phyloP scores from a whole-genome alignment of 1,140 invertebrate species.

The Drosophila burlai region DNA sequence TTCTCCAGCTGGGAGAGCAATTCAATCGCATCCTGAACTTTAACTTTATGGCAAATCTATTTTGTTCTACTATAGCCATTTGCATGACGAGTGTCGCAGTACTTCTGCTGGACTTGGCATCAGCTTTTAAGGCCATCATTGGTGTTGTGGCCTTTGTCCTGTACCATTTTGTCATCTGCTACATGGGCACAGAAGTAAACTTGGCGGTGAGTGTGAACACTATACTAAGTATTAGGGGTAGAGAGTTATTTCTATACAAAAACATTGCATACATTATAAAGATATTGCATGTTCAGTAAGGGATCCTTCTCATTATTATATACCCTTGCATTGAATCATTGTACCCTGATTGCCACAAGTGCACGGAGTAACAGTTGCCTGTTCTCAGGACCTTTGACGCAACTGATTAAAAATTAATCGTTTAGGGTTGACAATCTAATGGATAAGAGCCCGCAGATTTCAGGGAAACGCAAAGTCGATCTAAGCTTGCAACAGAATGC shows the following conservation, averaged over 20 bases:
- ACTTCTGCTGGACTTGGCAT: slow-evolving; percentile 53
- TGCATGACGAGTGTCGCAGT: slow-evolving; percentile 70
- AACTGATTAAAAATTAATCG: background rate
- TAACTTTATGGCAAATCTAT: slow-evolving; percentile 51
- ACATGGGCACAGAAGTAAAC: slow-evolving; percentile 51
- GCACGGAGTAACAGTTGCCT: slow-evolving; percentile 1
- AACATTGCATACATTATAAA: background rate
- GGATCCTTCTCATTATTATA: background rate
- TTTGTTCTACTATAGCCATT: slow-evolving; percentile 67
- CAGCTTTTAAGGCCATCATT: slow-evolving; percentile 52
- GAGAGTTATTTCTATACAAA: background rate
- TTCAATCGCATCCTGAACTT: slow-evolving; percentile 64
- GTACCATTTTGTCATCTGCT: slow-evolving; percentile 53
- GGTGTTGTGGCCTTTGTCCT: slow-evolving; percentile 55
- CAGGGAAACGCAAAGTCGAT: background rate
- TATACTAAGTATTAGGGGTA: background rate
- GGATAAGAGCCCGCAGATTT: background rate
- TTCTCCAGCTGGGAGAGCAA: slow-evolving; percentile 41
- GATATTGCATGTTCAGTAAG: background rate
- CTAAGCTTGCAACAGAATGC: slow-evolving; percentile 22
- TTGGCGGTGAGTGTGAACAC: slow-evolving; percentile 37
- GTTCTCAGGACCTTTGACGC: slow-evolving; percentile 8
- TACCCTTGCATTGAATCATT: background rate
- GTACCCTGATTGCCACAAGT: background rate
- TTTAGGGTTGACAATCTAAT: background rate